Conservation (phyloP, 2,888 invertebrate species). For the Crossocerus cetratus region DNA sequence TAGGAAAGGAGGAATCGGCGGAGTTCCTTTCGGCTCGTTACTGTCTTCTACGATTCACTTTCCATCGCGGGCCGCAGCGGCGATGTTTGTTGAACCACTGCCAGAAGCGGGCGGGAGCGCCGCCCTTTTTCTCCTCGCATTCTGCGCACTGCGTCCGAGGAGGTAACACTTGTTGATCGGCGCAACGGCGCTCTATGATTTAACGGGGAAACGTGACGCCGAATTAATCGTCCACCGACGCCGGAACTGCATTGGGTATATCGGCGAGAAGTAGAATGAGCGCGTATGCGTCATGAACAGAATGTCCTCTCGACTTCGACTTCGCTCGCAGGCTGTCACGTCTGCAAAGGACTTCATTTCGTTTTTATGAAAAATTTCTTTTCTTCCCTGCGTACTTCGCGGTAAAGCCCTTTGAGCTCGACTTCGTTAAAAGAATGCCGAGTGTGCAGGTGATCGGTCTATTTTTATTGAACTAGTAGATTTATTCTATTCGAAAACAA, state of each 20-base stretch:
- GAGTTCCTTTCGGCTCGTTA: slow-evolving; percentile 8
- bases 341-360: neutral
- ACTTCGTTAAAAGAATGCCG: too few species aligned
- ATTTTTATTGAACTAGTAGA: too few species aligned
- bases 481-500: too few species aligned
- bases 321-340: too few species aligned
- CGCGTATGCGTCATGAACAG: too few species aligned
- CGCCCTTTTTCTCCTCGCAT: neutral
- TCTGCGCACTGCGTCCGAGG: slow-evolving; percentile 29
- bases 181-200: slow-evolving; percentile 38
- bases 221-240: slow-evolving; percentile 48
- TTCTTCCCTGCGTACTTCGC: too few species aligned
- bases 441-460: too few species aligned
- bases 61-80: neutral
- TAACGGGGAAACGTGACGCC: slow-evolving; percentile 46
- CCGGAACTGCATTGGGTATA: too few species aligned
- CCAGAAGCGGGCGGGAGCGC: slow-evolving; percentile 11
- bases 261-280: too few species aligned
- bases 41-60: slow-evolving; percentile 20
- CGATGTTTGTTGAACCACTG: slow-evolving; percentile 30
- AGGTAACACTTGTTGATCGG: slow-evolving; percentile 55
- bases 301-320: too few species aligned
- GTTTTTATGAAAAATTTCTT: neutral
- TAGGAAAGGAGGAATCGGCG: slow-evolving; percentile 2
- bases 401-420: too few species aligned